Evolutionary conservation across 2,888 invertebrate species (phyloP).

Genomic region (Metalampra italica): DNA sequence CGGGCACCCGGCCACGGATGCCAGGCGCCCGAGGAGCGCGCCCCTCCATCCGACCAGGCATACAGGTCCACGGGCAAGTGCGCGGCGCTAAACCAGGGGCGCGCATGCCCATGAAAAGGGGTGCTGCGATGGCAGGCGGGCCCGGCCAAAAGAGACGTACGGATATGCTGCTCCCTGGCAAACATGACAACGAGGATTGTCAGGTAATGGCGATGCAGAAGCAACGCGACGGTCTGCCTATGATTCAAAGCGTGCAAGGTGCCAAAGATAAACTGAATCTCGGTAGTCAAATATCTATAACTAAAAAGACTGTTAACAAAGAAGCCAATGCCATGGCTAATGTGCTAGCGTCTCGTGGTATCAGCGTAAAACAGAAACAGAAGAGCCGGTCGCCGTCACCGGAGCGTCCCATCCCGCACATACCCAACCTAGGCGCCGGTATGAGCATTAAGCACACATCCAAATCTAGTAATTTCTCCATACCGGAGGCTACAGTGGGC

Average conservation of each 20-base stretch:
- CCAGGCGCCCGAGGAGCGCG: conserved; percentile 47
- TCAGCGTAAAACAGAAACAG: conserved; percentile 85
- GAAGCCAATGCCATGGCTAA: conserved; percentile 88
- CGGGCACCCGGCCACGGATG: conserved; percentile 55
- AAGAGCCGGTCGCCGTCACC: conserved; percentile 69
- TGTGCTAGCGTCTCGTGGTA: conserved; percentile 86
- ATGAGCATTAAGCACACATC: conserved; percentile 76
- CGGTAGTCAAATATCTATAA: conserved; percentile 85
- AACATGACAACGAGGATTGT: conserved; percentile 86
- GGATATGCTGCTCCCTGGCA: conserved; percentile 82
- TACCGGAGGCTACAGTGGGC: conserved; percentile 65
- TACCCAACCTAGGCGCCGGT: conserved; percentile 69
- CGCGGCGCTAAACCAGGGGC: conserved; percentile 48
- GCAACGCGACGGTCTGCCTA: conserved; percentile 83
- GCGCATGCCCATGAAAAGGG: conserved; percentile 65
- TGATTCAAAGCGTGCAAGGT: conserved; percentile 87
- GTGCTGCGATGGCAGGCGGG: conserved; percentile 36
- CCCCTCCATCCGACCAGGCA: conserved; percentile 57
- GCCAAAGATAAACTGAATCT: conserved; percentile 80
- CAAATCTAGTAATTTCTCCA: conserved; percentile 58
- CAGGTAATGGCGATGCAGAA: conserved; percentile 87
- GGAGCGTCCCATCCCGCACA: conserved; percentile 63
- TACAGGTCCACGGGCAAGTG: conserved; percentile 64
- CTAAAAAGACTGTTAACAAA: conserved; percentile 80
- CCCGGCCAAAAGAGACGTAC: conserved; percentile 71